Conservation (phyloP, 2,113 vertebrate genomes). For the Psilopsiagon aurifrons region DNA sequence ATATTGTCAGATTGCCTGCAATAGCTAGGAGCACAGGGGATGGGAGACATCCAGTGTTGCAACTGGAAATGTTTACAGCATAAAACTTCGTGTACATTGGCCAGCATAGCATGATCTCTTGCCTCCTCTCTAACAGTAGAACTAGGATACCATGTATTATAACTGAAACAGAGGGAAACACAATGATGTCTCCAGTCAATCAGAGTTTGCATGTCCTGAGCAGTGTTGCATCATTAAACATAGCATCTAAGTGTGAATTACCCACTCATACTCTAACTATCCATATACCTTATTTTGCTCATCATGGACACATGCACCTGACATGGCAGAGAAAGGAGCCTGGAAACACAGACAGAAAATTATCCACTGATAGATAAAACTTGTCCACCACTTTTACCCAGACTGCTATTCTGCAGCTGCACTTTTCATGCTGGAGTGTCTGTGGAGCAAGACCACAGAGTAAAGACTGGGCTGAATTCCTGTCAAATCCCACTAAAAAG, state of each 20-base stretch:
- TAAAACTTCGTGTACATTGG: neutral
- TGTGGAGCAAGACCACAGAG: neutral
- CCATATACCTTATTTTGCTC: neutral
- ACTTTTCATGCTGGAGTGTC: neutral
- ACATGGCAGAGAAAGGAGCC: neutral
- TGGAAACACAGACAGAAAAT: neutral
- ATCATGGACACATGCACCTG: fast-evolving
- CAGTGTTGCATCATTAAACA: neutral
- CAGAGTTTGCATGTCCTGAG: neutral
- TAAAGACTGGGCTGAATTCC: neutral
- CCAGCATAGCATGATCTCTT: neutral
- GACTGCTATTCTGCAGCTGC: neutral
- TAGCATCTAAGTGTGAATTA: neutral
- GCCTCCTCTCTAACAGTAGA: neutral
- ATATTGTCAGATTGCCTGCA: neutral
- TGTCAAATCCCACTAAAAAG: neutral
- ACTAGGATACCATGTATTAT: neutral
- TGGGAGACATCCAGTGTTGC: neutral
- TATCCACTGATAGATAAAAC: neutral
- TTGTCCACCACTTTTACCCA: neutral
- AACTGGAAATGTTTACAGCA: neutral
- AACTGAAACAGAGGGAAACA: neutral
- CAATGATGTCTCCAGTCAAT: fast-evolving
- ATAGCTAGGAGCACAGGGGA: neutral
- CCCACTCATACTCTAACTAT: neutral